Evolutionary conservation across 2,797 vertebrate genomes (phyloP).

Genomic region (Acrossocheilus wenchowensis): DNA sequence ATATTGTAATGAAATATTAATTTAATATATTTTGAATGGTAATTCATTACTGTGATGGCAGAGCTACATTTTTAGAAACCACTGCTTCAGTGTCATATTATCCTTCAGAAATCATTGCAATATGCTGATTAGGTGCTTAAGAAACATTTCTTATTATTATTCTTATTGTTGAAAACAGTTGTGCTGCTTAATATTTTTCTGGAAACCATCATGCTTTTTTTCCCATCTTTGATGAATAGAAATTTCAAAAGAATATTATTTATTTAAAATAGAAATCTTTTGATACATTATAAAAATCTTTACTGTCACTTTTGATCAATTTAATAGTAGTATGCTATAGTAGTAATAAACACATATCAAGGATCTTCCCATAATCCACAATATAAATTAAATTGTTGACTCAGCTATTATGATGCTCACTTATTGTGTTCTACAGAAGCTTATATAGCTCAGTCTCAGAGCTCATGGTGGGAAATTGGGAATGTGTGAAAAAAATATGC

Average conservation of each 20-base stretch:
- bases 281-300: not conserved
- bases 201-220: not conserved
- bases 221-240: not conserved
- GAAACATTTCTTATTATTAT: not conserved
- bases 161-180: not conserved
- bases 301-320: not conserved
- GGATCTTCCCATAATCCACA: not conserved
- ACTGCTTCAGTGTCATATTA: not conserved
- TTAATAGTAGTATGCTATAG: not conserved
- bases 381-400: not conserved
- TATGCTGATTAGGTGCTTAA: not conserved
- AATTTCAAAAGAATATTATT: not conserved
- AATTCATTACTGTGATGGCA: not conserved
- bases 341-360: not conserved
- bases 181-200: not conserved
- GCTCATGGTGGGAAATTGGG: not conserved
- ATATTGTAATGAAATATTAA: not conserved
- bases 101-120: no score
- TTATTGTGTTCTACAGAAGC: not conserved
- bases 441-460: not conserved
- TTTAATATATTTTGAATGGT: not conserved
- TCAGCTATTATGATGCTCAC: not conserved
- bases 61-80: not conserved
- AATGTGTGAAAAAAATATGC: no score
- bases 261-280: not conserved